These are phyloP conservation scores for Galerucella calmariensis DNA, from an alignment of 2,888 invertebrate species.

Conservation along the genomic window DNA sequence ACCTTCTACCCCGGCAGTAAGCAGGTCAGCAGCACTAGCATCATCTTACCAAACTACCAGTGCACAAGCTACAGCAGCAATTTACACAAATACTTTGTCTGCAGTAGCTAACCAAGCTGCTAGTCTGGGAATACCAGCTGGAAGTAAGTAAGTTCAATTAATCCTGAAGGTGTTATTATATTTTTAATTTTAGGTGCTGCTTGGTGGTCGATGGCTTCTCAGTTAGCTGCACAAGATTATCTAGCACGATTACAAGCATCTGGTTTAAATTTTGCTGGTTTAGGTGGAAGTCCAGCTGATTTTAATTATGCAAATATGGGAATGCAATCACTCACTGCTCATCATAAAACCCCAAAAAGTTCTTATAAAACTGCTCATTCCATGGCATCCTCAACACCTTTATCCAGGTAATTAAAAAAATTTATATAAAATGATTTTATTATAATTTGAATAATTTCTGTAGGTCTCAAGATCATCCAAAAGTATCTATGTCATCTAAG, in stretches of 20 bases:
- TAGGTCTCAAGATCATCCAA: slow-evolving; percentile 46
- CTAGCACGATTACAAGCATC: slow-evolving; percentile 85
- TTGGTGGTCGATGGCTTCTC: slow-evolving; percentile 93
- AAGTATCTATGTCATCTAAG: slow-evolving; percentile 33
- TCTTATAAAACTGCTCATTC: slow-evolving; percentile 39
- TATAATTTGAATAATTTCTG: neutral
- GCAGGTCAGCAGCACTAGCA: slow-evolving; percentile 50
- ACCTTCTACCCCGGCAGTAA: slow-evolving; percentile 56
- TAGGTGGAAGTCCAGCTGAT: slow-evolving; percentile 66
- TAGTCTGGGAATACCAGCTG: slow-evolving; percentile 80
- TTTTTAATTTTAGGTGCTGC: slow-evolving; percentile 74
- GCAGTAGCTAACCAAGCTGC: slow-evolving; percentile 89
- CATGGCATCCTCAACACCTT: slow-evolving; percentile 43
- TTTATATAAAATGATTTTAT: neutral
- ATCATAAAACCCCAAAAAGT: slow-evolving; percentile 60
- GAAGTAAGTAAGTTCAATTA: slow-evolving; percentile 69
- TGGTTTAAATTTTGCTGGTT: slow-evolving; percentile 77
- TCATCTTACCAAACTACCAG: slow-evolving; percentile 60
- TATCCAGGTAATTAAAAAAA: slow-evolving; percentile 33
- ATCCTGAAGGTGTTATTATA: neutral
- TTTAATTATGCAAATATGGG: slow-evolving; percentile 71
- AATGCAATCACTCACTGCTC: slow-evolving; percentile 63
- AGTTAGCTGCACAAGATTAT: slow-evolving; percentile 89
- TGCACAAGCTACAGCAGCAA: slow-evolving; percentile 61
- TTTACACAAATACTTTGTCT: slow-evolving; percentile 78